Conservation (phyloP, 2,797 vertebrate species). For the Sebastolobus alascanus region DNA sequence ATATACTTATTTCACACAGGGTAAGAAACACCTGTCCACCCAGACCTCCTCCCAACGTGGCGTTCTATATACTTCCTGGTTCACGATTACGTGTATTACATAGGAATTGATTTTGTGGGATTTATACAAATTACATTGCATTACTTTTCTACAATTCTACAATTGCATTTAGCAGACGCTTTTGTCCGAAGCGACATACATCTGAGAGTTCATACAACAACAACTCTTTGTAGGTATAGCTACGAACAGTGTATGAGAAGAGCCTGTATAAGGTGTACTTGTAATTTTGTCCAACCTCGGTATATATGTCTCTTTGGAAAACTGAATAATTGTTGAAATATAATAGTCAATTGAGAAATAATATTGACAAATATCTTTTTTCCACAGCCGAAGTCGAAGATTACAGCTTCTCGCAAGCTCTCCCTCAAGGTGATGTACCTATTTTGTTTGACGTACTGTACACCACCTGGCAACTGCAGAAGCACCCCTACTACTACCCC, state of each 20-base stretch:
- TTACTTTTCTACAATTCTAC: no score
- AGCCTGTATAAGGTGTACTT: neutral
- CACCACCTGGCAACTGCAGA: neutral
- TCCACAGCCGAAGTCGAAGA: conserved; percentile 95
- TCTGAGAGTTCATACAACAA: no score
- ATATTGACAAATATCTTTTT: conserved; percentile 1
- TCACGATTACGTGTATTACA: no score
- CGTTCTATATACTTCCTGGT: no score
- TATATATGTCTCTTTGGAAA: neutral
- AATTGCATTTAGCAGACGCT: no score
- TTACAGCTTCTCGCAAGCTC: conserved; percentile 96
- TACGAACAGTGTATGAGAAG: neutral
- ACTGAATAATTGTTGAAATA: neutral
- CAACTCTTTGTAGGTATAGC: neutral
- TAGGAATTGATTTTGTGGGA: neutral
- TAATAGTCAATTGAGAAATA: neutral
- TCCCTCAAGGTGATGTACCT: conserved; percentile 90
- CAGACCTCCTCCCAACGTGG: no score
- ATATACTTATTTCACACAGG: no score
- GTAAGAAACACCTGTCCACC: no score
- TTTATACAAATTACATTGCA: neutral
- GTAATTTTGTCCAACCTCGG: neutral
- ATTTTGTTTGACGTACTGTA: neutral
- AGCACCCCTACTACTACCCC: neutral
- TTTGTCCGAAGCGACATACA: no score